phyloP scores from a whole-genome alignment of 2,888 invertebrate genomes.

The Steinernema hermaphroditum region DNA sequence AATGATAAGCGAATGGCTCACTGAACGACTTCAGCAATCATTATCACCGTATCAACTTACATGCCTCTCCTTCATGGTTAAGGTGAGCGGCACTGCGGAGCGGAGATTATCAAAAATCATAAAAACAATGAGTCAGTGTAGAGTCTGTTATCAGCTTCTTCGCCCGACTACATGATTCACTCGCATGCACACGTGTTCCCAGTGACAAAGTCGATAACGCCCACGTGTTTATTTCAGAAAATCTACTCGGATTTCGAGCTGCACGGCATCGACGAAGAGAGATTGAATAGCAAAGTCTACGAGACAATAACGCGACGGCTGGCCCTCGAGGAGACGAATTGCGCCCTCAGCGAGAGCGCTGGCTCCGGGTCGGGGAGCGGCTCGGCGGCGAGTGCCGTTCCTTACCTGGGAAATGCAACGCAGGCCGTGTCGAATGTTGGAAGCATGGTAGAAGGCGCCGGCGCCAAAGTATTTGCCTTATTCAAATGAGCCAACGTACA shows the following conservation, averaged over 20 bases:
- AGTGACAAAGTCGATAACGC: too few species aligned
- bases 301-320: slow-evolving; percentile 80
- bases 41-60: slow-evolving; percentile 95
- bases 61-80: slow-evolving; percentile 90
- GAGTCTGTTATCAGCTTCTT: background rate
- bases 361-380: slow-evolving; percentile 29
- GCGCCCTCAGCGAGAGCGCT: slow-evolving; percentile 45
- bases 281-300: slow-evolving; percentile 90
- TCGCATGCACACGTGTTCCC: background rate
- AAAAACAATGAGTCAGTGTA: background rate
- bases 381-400: slow-evolving; percentile 26
- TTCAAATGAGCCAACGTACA: slow-evolving; percentile 59
- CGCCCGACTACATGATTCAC: slow-evolving; percentile 14
- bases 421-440: slow-evolving; percentile 63
- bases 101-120: slow-evolving; percentile 16
- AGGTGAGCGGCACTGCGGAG: slow-evolving; percentile 72
- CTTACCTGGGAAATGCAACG: slow-evolving; percentile 55
- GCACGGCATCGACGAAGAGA: slow-evolving; percentile 96
- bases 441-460: slow-evolving; percentile 65
- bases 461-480: slow-evolving; percentile 63
- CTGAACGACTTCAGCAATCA: slow-evolving; percentile 86
- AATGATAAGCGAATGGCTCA: slow-evolving; percentile 89
- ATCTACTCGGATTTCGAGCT: slow-evolving; percentile 98
- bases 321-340: slow-evolving; percentile 82
- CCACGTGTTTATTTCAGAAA: slow-evolving; percentile 76